Conservation (phyloP, 2,888 invertebrate species). For the Physocephala rufipes region DNA sequence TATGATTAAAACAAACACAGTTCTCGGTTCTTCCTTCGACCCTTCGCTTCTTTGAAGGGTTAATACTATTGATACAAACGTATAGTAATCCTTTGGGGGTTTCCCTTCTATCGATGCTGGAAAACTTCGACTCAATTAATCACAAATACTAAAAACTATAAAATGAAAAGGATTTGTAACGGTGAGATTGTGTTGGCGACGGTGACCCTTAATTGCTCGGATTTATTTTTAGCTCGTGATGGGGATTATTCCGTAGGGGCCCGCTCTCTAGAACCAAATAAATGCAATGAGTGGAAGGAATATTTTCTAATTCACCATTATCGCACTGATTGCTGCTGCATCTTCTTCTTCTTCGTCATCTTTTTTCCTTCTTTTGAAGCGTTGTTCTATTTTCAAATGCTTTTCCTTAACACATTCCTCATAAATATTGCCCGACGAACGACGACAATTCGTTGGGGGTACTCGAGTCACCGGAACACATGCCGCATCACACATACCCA, state of each 20-base stretch:
- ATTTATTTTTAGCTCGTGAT: constrained; percentile 18
- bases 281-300: not conserved
- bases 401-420: constrained; percentile 6
- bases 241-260: no score
- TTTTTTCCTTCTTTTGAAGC: not conserved
- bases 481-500: not conserved
- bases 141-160: no score
- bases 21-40: no score
- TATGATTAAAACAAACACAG: no score
- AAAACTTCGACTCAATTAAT: no score
- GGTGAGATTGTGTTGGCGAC: constrained; percentile 2
- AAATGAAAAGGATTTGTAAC: no score
- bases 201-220: not conserved
- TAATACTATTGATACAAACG: no score
- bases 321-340: not conserved
- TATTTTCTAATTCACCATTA: not conserved
- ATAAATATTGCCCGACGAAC: no score
- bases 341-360: no score
- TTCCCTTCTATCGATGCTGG: no score
- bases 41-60: no score
- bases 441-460: constrained; percentile 28
- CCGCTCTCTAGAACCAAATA: not conserved
- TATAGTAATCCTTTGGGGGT: no score
- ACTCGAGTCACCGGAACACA: constrained; percentile 11
- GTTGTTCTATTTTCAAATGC: constrained; percentile 27